These are phyloP conservation scores for Platycheirus albimanus DNA, from an alignment of 2,888 invertebrate species.

Conservation along the genomic window DNA sequence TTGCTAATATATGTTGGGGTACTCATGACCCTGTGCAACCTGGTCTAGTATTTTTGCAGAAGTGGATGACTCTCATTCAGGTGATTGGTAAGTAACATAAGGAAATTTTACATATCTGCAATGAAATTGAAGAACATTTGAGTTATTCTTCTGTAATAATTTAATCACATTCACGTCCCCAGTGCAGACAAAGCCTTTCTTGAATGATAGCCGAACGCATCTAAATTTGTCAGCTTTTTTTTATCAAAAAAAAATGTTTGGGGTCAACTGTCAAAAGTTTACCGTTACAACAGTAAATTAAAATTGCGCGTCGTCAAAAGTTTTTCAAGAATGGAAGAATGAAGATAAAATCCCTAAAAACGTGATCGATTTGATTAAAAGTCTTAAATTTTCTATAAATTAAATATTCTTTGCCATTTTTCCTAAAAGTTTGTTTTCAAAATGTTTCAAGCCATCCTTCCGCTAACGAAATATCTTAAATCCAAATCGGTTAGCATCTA, in stretches of 20 bases:
- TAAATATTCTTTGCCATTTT: not conserved
- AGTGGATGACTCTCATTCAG: too few relatives aligned
- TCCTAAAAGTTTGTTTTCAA: slow-evolving; percentile 77
- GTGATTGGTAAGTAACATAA: too few relatives aligned
- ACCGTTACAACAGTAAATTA: slow-evolving; percentile 29
- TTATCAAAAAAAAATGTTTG: not conserved
- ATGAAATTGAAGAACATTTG: too few relatives aligned
- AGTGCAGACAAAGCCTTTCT: too few relatives aligned
- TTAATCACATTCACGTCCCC: too few relatives aligned
- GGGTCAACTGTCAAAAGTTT: not conserved
- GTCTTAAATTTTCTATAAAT: not conserved
- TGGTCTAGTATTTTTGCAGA: too few relatives aligned
- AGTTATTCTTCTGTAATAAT: too few relatives aligned
- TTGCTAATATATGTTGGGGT: too few relatives aligned
- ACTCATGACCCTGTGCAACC: too few relatives aligned
- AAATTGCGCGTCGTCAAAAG: not conserved
- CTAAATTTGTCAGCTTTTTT: not conserved
- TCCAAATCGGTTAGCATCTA: slow-evolving; percentile 88
- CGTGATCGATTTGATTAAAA: slow-evolving; percentile 3
- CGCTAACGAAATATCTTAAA: slow-evolving; percentile 85
- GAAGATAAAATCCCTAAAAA: not conserved
- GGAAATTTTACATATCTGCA: too few relatives aligned
- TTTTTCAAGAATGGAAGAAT: not conserved
- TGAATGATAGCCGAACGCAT: too few relatives aligned
- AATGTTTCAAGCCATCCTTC: slow-evolving; percentile 87